Base-by-base conservation (phyloP, 2,888 invertebrate genomes). In the Lasioglossum oenotherae region DNA sequence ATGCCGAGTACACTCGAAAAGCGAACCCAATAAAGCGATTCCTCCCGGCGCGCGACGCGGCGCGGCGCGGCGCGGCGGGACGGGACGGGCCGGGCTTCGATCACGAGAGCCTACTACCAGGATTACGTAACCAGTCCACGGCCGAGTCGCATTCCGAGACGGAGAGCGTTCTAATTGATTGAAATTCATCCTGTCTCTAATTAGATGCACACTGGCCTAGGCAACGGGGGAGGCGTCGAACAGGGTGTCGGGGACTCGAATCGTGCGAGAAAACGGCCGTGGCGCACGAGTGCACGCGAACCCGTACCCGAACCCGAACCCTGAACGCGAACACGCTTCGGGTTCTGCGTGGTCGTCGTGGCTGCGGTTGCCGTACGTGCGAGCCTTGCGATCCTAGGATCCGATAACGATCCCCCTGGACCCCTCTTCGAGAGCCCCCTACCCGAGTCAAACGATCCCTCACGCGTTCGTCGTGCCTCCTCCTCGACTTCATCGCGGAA, bases 341-440 rank as follows among this genome's bases (percentile, higher is more conserved):
- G 35, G 72, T 76, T 53, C 57, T 53, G 44, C 80, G 79, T 79
- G 81, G 87, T 87, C 88, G 86, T 82, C 74, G 77, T 77, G 77
- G 82, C 85, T 87, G 91, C 89, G 91, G 92, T 91, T 89, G 91
- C 89, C 87, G 92, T 93, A 93, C 93, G 92, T 92, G 93, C 93
- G 91, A 93, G 93, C 89, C 89, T 91, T 88, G 90, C 92, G 93
- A 93, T 93, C 88, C 92, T 92, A 92, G 90, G 90, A 92, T 92
- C 92, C 93, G 93, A 93, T 93, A 93, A 93, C 89, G 86, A 87
- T 78, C 80, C 86, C 87, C 89, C 84, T 81, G 77, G 78, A 78
- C 88, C 82, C 87, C 82, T 82, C 75, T 23, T 12, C 67, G 10
- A 14, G 57, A 67, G 53, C 23, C 67, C 81, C 81, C 83, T 81